Conservation (phyloP, 2,113 vertebrate species). For the Pterophyllum scalare region DNA sequence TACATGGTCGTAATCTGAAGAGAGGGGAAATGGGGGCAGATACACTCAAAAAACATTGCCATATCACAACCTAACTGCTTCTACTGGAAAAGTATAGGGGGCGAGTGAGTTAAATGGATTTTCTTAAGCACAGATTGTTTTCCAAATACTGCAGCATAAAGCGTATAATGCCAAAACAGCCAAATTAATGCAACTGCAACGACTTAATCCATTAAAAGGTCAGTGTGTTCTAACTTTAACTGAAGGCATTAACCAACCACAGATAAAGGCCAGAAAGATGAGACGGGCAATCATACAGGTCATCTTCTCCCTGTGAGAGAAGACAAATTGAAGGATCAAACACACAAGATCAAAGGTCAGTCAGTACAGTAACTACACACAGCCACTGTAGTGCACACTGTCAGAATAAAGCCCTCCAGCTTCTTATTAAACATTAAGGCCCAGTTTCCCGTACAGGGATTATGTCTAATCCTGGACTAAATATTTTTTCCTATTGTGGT, state of each 20-base stretch:
- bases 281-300: background rate
- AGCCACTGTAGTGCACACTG: background rate
- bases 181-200: background rate
- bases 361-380: background rate
- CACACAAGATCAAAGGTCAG: background rate
- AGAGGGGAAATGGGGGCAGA: background rate
- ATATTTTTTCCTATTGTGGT: no score
- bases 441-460: no score
- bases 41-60: background rate
- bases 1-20: background rate
- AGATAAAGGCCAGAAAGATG: background rate
- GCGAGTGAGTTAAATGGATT: background rate
- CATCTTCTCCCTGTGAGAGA: background rate
- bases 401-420: background rate
- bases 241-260: background rate
- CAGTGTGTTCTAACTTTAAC: background rate
- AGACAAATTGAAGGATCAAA: background rate
- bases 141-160: background rate
- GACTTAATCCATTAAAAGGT: background rate
- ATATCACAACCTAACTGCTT: background rate
- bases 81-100: background rate
- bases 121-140: background rate
- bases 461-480: no score
- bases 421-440: background rate
- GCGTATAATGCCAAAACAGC: no score